These are phyloP conservation scores for Emys orbicularis DNA, from an alignment of 2,797 vertebrate species.

Conservation along the genomic window DNA sequence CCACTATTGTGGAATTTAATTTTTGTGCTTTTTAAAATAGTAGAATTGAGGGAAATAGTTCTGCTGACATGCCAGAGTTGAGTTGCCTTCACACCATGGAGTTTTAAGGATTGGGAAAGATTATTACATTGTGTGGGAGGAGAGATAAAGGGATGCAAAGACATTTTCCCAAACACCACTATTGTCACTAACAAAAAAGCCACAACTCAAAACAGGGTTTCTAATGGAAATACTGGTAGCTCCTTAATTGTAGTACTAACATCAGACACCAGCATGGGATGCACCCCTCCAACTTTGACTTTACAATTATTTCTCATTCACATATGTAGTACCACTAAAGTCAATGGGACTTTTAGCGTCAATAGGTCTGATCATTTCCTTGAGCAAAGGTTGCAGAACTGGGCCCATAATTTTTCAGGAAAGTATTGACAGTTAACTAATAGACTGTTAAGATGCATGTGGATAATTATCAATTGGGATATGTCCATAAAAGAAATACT, in stretches of 20 bases:
- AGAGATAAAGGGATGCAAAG: not conserved
- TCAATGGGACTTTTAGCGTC: not conserved
- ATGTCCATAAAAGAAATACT: rapidly evolving
- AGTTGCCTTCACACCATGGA: not conserved
- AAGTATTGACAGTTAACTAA: not conserved
- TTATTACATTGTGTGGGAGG: not conserved
- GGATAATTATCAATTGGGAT: not conserved
- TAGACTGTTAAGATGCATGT: not conserved
- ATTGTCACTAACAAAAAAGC: not conserved
- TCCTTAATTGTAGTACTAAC: not conserved
- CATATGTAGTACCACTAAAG: not conserved
- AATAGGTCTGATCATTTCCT: not conserved
- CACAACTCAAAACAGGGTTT: not conserved
- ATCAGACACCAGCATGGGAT: not conserved
- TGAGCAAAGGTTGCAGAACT: rapidly evolving
- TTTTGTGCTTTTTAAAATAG: not conserved
- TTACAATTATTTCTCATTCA: not conserved
- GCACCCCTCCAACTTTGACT: not conserved
- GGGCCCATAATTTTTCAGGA: not conserved
- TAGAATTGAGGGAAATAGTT: not conserved
- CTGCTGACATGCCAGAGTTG: not conserved
- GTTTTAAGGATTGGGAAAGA: not conserved
- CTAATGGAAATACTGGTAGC: not conserved
- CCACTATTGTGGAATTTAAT: not conserved
- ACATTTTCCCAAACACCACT: not conserved